Percentiles rank a stretch among this genome's conserved stretches.
Evolutionary conservation across 2,888 invertebrate species (phyloP).

Genomic region (Tridacna crocea): DNA sequence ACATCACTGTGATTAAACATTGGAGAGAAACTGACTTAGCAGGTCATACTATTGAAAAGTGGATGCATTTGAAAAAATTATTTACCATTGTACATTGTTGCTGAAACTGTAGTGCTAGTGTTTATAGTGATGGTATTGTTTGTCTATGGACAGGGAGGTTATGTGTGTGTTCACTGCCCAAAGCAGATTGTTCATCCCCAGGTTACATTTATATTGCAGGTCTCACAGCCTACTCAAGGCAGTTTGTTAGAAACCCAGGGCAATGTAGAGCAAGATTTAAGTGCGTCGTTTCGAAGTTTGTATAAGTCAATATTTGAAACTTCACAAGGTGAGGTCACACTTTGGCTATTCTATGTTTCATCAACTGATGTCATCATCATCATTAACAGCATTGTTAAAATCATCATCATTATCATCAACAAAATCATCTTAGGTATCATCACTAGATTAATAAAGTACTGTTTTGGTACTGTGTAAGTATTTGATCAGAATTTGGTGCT

Average conservation of each 20-base stretch:
- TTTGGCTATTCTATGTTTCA: slow-evolving; percentile 55
- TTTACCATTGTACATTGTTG: no score
- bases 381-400: slow-evolving; percentile 27
- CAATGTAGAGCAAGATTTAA: slow-evolving; percentile 79
- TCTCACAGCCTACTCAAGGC: slow-evolving; percentile 35
- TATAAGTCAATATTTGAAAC: slow-evolving; percentile 83
- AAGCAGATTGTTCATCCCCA: no score
- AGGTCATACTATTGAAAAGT: no score
- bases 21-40: no score
- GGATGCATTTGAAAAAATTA: no score
- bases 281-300: slow-evolving; percentile 82
- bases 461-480: no score
- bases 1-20: no score
- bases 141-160: no score
- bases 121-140: no score
- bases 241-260: slow-evolving; percentile 71
- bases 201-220: background rate
- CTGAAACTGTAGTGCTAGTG: no score
- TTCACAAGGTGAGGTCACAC: slow-evolving; percentile 75
- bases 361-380: slow-evolving; percentile 26
- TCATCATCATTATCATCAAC: slow-evolving; percentile 29
- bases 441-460: background rate
- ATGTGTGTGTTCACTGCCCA: no score
- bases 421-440: background rate
- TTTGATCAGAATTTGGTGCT: no score